Conservation (phyloP, 2,888 invertebrate species). For the Plusia festucae region DNA sequence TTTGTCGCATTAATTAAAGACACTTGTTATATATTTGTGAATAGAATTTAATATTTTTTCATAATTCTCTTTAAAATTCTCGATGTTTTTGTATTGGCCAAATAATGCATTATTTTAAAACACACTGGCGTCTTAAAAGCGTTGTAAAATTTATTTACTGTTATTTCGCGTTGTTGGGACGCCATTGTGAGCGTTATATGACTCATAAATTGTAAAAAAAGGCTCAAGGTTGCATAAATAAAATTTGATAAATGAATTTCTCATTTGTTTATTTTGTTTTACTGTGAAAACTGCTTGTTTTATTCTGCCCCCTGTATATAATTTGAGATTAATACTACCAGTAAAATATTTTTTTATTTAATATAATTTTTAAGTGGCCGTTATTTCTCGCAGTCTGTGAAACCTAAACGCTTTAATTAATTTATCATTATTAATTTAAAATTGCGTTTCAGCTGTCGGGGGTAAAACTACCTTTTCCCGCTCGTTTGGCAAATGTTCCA, state of each 20-base stretch:
- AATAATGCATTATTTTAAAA: conserved; percentile 30
- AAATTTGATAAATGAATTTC: conserved; percentile 50
- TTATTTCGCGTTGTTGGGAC: conserved; percentile 34
- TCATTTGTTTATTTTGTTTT: conserved; percentile 27
- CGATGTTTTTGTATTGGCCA: conserved; percentile 29
- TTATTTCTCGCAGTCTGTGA: no score
- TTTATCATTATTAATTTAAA: no score
- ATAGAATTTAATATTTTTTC: background rate
- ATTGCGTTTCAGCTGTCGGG: no score
- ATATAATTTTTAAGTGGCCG: no score
- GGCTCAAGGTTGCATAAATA: conserved; percentile 59
- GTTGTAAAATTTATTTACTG: conserved; percentile 16
- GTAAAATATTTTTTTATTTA: no score
- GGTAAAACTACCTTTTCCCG: no score
- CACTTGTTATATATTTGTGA: conserved; percentile 8
- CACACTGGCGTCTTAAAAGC: conserved; percentile 30
- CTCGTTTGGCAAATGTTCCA: no score
- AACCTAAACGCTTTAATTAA: no score
- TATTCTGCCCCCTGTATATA: conserved; percentile 9
- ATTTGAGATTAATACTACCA: background rate
- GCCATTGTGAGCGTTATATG: conserved; percentile 36
- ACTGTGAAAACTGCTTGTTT: conserved; percentile 13
- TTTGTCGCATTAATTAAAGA: background rate
- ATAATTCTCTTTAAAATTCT: conserved; percentile 2
- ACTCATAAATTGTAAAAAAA: conserved; percentile 54